Base-by-base conservation (phyloP, 2,113 vertebrate genomes). In the Plotosus lineatus region DNA sequence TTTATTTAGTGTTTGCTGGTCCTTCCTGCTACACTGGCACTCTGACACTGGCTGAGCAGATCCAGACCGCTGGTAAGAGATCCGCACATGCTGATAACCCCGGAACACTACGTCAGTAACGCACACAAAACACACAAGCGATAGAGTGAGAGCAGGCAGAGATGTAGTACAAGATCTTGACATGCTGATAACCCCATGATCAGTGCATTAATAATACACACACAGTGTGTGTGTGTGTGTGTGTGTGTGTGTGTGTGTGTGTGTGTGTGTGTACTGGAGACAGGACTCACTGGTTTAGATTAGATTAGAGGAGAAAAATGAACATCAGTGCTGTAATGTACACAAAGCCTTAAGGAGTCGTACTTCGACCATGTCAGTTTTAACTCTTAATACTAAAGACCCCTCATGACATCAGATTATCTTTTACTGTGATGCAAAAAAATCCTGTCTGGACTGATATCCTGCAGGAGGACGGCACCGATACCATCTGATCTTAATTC, bases 1-100 rank as follows among this genome's bases (percentile, higher is more conserved):
- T 98, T 96, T 96, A 98, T 96, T 96, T 97, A 94, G 93, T 96
- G 95, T 98, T 97, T 97, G 95, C 95, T 95, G 94, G 95, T 94
- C 96, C 95, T 96, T 99, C 96, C 97, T 97, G 93, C 93, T 95
- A 93, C 97, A 71, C 95, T 96, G 96, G 95, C 94, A 96, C 94
- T 93, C 90, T 94, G 94, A 97, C 97, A 95, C 95, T 94, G 96
- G 95, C 97, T 96, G 92, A 90, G 92, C 91, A 91, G 92, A 95
- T 92, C 53, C 83, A 84, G 96, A 97, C 97, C 93, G 87, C 94
- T 96, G 94, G 95, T 9, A 33, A 48, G 60, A 75, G 96, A 98
- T 97, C 92, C 86, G 94, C 96, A 95, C 95, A 93, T 93, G 93
- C 94, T 94, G 96, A 98, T 98, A 97, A 95, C 94, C 93, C 92